A percentile compares a stretch with the other conserved stretches of the same genome.
These are phyloP conservation scores for Pterobdella sp. DNA, from an alignment of 2,888 invertebrate species.

Conservation along the genomic window DNA sequence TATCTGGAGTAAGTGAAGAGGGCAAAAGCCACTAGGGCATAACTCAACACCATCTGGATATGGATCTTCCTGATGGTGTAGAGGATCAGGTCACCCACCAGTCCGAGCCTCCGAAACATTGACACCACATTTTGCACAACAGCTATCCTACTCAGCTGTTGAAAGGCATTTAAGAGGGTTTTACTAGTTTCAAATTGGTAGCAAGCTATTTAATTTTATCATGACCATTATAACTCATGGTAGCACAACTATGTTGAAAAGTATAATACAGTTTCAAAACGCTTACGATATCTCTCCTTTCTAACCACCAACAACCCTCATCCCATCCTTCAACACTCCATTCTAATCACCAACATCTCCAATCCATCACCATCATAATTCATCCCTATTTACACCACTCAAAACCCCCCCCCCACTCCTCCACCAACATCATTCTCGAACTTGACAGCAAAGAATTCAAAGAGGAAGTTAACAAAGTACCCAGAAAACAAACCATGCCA, in stretches of 20 bases:
- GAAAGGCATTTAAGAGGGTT: background rate
- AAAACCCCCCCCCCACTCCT: background rate
- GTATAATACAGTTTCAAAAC: too few species aligned
- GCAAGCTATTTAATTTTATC: too few species aligned
- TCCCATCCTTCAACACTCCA: slow-evolving; percentile 24
- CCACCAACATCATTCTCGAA: slow-evolving; percentile 44
- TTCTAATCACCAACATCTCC: slow-evolving; percentile 11
- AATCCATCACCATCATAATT: too few species aligned
- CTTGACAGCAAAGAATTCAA: slow-evolving; percentile 66
- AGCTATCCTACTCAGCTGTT: slow-evolving; percentile 16
- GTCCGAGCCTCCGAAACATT: background rate
- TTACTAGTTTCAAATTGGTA: too few species aligned
- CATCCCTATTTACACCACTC: too few species aligned
- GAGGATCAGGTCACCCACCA: slow-evolving; percentile 35
- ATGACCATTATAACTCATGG: too few species aligned
- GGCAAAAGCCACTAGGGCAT: slow-evolving; percentile 46
- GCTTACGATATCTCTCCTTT: slow-evolving; percentile 17
- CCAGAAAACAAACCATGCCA: slow-evolving; percentile 95
- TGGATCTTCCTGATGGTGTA: slow-evolving; percentile 41
- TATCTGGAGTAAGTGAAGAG: slow-evolving; percentile 42
- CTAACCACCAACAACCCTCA: background rate
- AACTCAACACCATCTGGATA: slow-evolving; percentile 42
- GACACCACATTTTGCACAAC: slow-evolving; percentile 22
- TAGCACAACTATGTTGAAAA: too few species aligned
- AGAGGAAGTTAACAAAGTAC: slow-evolving; percentile 82